Evolutionary conservation across 1,140 invertebrate genomes (phyloP), one percentile per base, ranked within the genome.

Genomic region (Drosophila ananassae): DNA sequence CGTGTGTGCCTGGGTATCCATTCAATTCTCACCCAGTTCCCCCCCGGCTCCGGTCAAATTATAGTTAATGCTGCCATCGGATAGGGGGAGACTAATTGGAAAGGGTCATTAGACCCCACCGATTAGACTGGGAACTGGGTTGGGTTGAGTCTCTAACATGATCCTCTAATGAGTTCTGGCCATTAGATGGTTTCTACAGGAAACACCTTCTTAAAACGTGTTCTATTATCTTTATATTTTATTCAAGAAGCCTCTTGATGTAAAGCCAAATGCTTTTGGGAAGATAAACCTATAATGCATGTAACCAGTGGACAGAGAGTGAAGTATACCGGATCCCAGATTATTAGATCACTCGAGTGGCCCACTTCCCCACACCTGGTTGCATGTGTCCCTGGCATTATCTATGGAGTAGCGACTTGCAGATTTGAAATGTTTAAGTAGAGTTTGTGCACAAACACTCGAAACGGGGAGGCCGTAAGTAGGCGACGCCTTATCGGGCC

Each of bases 1-100:
- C 21, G 47, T 56, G 39, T 54, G 52, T 46, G 25, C 30, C 44
- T 37, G 28, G 52, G 37, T 71, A 39, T 47, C 39, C 44, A 54
- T 55, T 9, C 55, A 78, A 82, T 82, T 89, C 75, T 72, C 82
- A 89, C 78, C 69, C 52, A 17, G 25, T 28, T 17, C 17, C 24
- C 59, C 28, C 64, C 34, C 34, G n/a, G 41, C 41, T 21, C 13
- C 10, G n/a, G 34, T 44, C 32, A 32, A 69, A 71, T 69, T 57
- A 39, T 69, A 71, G 67, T 69, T 71, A 69, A 69, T 71, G 44
- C 13, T 56, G 34, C 30, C 10, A 12, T 30, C 12, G 2, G 2
- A 58, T 34, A 25, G 24, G 6, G 61, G 39, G 13, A 30, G 63
- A 52, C 44, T 71, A 71, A 69, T 71, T 71, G 64, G 44, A 69